phyloP scores from a whole-genome alignment of 2,888 invertebrate genomes.

The Dasysyrphus albostriatus region DNA sequence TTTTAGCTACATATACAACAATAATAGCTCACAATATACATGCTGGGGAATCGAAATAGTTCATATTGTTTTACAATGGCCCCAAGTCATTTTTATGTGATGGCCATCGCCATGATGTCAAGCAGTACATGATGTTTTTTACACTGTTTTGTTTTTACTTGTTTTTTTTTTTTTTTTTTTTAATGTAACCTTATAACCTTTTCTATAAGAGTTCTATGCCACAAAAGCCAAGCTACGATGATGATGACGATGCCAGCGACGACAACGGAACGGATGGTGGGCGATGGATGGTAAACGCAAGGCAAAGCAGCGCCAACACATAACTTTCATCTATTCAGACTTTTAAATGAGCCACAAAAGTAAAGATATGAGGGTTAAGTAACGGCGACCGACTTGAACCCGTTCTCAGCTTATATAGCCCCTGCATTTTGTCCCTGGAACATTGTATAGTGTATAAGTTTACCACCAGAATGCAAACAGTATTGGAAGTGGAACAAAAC shows the following conservation, averaged over 20 bases:
- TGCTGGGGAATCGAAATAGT: conserved; percentile 54
- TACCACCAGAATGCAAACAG: conserved; percentile 71
- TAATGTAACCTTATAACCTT: conserved; percentile 78
- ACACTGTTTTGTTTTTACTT: conserved; percentile 57
- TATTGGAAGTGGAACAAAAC: conserved; percentile 69
- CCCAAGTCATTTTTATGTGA: conserved; percentile 75
- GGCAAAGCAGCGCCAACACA: conserved; percentile 58
- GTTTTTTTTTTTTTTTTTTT: conserved; percentile 56
- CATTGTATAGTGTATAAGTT: conserved; percentile 44
- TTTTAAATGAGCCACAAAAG: conserved; percentile 76
- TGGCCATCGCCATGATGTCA: conserved; percentile 69
- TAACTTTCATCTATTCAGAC: conserved; percentile 76
- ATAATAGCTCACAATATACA: conserved; percentile 65
- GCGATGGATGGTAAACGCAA: conserved; percentile 4
- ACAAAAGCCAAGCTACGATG: conserved; percentile 67
- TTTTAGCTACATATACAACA: conserved; percentile 26
- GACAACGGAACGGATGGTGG: conserved; percentile 10
- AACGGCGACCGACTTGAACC: conserved; percentile 74
- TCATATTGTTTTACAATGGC: conserved; percentile 74
- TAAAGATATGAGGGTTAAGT: conserved; percentile 76
- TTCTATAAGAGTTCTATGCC: conserved; percentile 72
- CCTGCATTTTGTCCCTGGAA: conserved; percentile 26
- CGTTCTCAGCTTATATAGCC: conserved; percentile 45
- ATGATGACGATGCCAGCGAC: conserved; percentile 37
- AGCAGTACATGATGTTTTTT: conserved; percentile 74